These are phyloP conservation scores for Vanessa tameamea DNA, from an alignment of 1,140 invertebrate genomes.

Conservation along the genomic window DNA sequence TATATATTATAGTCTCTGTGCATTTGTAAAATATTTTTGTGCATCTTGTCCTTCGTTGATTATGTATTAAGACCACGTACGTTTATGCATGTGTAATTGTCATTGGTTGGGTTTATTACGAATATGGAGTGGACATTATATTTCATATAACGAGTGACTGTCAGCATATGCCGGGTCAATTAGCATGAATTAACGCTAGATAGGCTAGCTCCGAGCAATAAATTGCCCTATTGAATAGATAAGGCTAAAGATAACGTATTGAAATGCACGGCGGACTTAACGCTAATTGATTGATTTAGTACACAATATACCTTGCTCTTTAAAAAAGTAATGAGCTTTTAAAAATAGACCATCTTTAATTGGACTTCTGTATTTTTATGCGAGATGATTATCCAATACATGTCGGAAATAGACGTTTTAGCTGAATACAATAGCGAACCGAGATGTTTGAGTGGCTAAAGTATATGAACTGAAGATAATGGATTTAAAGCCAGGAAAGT, in stretches of 20 bases:
- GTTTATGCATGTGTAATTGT: slow-evolving; percentile 5
- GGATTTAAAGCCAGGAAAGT: too few species aligned
- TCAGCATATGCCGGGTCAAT: slow-evolving; percentile 43
- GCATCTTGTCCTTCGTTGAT: background rate
- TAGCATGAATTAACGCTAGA: slow-evolving; percentile 51
- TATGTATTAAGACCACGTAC: slow-evolving; percentile 12
- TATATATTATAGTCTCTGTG: background rate
- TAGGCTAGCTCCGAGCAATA: slow-evolving; percentile 37
- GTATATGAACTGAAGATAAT: too few species aligned
- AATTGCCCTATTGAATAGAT: slow-evolving; percentile 50
- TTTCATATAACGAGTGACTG: slow-evolving; percentile 39
- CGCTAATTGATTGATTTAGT: slow-evolving; percentile 30
- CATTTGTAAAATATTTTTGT: background rate
- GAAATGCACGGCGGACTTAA: slow-evolving; percentile 20
- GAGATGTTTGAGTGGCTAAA: too few species aligned
- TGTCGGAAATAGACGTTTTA: too few species aligned
- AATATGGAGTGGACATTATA: slow-evolving; percentile 34
- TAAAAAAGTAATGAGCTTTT: slow-evolving; percentile 8
- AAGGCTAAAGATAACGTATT: slow-evolving; percentile 35
- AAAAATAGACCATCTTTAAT: background rate
- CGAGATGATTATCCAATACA: too few species aligned
- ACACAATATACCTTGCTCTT: background rate
- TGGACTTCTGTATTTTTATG: background rate
- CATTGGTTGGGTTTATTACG: slow-evolving; percentile 21
- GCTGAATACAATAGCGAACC: too few species aligned